These are phyloP conservation scores for Troglohyphantes excavatus DNA, from an alignment of 2,888 invertebrate genomes.

Conservation along the genomic window DNA sequence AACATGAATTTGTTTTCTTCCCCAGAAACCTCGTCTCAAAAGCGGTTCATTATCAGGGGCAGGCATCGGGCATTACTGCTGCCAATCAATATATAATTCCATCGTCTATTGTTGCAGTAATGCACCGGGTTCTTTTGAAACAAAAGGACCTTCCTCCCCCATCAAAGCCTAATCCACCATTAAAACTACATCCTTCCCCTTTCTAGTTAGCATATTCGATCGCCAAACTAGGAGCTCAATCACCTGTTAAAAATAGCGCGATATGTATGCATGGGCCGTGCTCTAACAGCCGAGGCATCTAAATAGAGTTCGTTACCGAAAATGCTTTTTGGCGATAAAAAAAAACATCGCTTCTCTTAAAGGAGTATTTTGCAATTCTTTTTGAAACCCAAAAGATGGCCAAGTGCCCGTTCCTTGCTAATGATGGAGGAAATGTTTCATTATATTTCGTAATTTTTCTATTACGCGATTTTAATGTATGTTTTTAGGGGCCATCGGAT, in stretches of 20 bases:
- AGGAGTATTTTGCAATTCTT: too few species aligned
- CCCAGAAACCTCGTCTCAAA: not conserved
- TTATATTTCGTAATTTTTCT: not conserved
- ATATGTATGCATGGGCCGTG: not conserved
- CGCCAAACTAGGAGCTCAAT: slow-evolving; percentile 30
- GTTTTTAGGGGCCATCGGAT: not conserved
- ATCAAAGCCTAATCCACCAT: slow-evolving; percentile 53
- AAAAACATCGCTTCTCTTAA: not conserved
- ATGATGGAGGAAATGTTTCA: not conserved
- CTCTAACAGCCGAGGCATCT: slow-evolving; percentile 17
- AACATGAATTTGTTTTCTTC: slow-evolving; percentile 53
- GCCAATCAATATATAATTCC: slow-evolving; percentile 55
- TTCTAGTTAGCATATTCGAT: slow-evolving; percentile 56
- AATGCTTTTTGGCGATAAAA: slow-evolving; percentile 37
- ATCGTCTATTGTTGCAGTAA: slow-evolving; percentile 14
- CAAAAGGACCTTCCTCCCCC: slow-evolving; percentile 22
- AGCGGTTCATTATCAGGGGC: slow-evolving; percentile 26
- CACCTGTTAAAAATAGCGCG: slow-evolving; percentile 52
- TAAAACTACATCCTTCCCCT: slow-evolving; percentile 42
- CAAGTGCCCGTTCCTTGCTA: not conserved
- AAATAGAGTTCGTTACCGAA: slow-evolving; percentile 47
- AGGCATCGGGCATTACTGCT: slow-evolving; percentile 40
- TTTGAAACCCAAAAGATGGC: too few species aligned
- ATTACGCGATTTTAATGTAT: not conserved
- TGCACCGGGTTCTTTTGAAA: not conserved